Base-by-base conservation (phyloP, 2,113 vertebrate species). In the Scatophagus argus region DNA sequence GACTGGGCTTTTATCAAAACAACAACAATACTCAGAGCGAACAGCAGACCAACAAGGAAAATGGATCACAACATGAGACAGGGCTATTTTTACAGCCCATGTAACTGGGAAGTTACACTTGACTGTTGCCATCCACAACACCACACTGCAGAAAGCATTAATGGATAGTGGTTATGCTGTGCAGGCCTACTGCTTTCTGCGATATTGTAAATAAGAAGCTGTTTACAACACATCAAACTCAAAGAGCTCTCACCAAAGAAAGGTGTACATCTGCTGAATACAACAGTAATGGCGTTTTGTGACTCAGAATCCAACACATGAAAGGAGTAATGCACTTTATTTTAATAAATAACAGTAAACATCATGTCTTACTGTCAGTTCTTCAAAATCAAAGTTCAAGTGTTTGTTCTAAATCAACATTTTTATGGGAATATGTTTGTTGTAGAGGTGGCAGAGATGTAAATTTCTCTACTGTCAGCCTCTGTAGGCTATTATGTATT, bases 1-100 rank as follows among this genome's bases (percentile, higher is more conserved):
- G 39, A 75, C 82, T 66, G 74, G 29, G 78, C 68, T 83, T 70
- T 84, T 73, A 83, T 86, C 73, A 77, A 51, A 86, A 89, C 77
- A 82, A 62, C 76, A 84, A 87, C 77, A 85, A 85, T 52, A 74
- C 69, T 55, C 41, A 64, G 69, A 81, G 79, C 6, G 31, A 76
- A 77, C 47, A 71, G 62, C 44, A 64, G 58, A 63, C 77, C 47
- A 66, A 68, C 75, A 62, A 47, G 55, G 81, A 85, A 76, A 70
- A 86, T 66, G 49, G 51, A 76, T 79, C 68, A 73, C 79, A 74
- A 78, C 83, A 67, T 77, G 82, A 88, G 44, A 76, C 27, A 1
- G 8, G 39, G 59, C 27, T 44, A 21, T 80, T 86, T 72, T 68
- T 74, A 80, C 46, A 71, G 63, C 72, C 71, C 43, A 36, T 60